Evolutionary conservation across 2,113 vertebrate genomes (phyloP), one percentile per base, ranked within the genome.

Genomic region (Heteronetta atricapilla): DNA sequence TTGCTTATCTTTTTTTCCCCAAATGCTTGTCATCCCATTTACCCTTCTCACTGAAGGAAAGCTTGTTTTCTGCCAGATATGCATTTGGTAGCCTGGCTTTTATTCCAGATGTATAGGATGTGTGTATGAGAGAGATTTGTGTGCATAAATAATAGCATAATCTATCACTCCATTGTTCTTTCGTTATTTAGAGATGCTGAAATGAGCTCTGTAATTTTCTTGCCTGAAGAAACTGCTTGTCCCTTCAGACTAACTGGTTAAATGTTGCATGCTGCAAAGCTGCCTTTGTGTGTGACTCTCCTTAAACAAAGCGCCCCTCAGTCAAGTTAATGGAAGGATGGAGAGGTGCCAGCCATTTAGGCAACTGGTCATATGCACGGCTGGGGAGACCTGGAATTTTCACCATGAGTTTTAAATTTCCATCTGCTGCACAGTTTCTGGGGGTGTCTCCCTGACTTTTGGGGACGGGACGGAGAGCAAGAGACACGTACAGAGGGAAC

Each of bases 131-230:
- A 75, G 91, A 84, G 93, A 77, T 96, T 80, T 90, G 92, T 86
- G 93, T 82, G 86, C 89, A 56, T 75, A 90, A 95, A 87, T 87
- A 85, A 92, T 40, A 34, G 75, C 85, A 23, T 70, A 23, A 67
- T 94, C 94, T 88, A 52, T 93, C 59, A 28, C 89, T 59, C 79
- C 75, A 77, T 95, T 95, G 93, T 95, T 60, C 75, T n/a, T 46
- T 11, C 23, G 5, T 86, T 88, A 76, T 89, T 90, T 55, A 77
- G 93, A 95, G 95, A 82, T 84, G 89, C 93, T 94, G 94, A 86
- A 96, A 95, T 95, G 95, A 97, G 94, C 94, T 95, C 94, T 95
- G 94, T 95, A 80, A 94, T 96, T 95, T 81, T 94, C 88, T 96
- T 93, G 92, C 94, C 94, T 94, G 92, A 82, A 96, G 92, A 92